Conservation (phyloP, 1,140 invertebrate genomes). For the Pogonomyrmex barbatus region DNA sequence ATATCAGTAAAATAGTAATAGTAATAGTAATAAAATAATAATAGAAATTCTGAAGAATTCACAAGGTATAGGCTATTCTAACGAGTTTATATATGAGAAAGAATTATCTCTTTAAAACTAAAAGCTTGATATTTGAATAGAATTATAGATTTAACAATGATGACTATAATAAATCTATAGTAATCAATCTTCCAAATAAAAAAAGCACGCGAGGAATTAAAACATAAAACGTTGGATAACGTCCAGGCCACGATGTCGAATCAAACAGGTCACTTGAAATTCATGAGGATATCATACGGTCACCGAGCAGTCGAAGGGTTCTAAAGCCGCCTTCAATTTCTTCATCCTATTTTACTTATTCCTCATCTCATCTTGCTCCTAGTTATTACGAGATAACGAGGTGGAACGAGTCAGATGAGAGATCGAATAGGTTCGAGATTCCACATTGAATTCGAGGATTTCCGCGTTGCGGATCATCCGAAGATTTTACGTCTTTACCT, state of each 20-base stretch:
- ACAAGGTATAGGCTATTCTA: not conserved
- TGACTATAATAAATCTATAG: not conserved
- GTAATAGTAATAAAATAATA: not conserved
- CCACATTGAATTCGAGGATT: conserved; percentile 58
- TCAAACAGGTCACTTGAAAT: conserved; percentile 60
- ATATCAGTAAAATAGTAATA: no score
- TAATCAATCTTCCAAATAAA: not conserved
- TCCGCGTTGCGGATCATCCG: conserved; percentile 40
- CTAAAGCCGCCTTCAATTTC: conserved; percentile 58
- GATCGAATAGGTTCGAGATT: conserved; percentile 62
- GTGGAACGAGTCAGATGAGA: conserved; percentile 63
- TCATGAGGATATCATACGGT: conserved; percentile 52
- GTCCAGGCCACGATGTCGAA: conserved; percentile 37
- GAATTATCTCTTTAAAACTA: not conserved
- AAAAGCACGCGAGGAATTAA: conserved; percentile 21
- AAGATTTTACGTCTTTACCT: conserved; percentile 13
- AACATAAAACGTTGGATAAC: conserved; percentile 38
- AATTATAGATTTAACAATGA: not conserved
- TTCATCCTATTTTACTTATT: conserved; percentile 57
- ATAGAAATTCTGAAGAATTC: not conserved
- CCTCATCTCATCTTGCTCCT: conserved; percentile 56
- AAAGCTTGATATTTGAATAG: not conserved
- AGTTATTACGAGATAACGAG: conserved; percentile 68
- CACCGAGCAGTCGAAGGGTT: conserved; percentile 41
- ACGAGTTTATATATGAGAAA: not conserved